Conservation (phyloP, 2,113 vertebrate genomes). For the Eublepharis macularius region DNA sequence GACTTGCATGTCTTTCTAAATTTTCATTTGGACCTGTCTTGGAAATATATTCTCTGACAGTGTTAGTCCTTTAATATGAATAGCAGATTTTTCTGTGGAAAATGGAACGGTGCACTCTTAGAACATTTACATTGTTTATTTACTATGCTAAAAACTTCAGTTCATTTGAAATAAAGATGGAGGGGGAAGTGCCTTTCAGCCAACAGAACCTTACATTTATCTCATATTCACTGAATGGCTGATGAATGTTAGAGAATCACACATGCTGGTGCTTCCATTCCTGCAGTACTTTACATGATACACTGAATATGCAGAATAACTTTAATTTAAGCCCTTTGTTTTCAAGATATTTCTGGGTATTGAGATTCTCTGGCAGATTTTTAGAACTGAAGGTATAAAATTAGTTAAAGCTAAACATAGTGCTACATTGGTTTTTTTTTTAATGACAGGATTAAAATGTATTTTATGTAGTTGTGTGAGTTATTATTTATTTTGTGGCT, state of each 20-base stretch:
- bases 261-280: constrained; percentile 52
- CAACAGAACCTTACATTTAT: constrained; percentile 23
- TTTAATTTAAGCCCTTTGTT: too few species aligned
- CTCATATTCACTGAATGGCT: constrained; percentile 37
- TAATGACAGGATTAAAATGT: constrained; percentile 30
- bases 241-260: constrained; percentile 50
- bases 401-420: constrained; percentile 24
- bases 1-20: constrained; percentile 54
- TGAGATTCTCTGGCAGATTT: too few species aligned
- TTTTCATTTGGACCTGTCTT: constrained; percentile 46
- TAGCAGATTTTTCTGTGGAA: constrained; percentile 42
- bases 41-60: constrained; percentile 34
- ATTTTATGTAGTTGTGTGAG: constrained; percentile 27
- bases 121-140: constrained; percentile 27
- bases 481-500: constrained; percentile 38
- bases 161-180: constrained; percentile 42
- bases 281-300: constrained; percentile 58
- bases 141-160: constrained; percentile 47
- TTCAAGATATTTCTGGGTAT: too few species aligned
- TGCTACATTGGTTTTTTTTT: constrained; percentile 50
- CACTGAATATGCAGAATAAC: constrained; percentile 45
- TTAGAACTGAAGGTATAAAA: constrained; percentile 25
- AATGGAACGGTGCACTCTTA: constrained; percentile 38
- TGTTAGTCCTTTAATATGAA: constrained; percentile 46
- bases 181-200: constrained; percentile 45